These are phyloP conservation scores for Tenualosa thibaudeaui DNA, from an alignment of 2,797 vertebrate genomes.

Conservation along the genomic window DNA sequence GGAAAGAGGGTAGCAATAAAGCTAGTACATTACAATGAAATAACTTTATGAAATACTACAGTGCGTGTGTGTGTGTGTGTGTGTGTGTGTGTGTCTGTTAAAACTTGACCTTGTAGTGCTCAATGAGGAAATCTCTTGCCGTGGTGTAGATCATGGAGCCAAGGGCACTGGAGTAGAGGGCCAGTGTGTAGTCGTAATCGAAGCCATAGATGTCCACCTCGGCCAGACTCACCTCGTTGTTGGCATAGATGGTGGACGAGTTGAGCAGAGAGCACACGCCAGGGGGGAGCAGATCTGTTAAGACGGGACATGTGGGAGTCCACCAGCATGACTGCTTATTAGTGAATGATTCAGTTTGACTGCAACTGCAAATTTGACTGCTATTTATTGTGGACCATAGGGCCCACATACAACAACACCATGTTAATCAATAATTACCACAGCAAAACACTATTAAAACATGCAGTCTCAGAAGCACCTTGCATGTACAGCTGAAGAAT, in stretches of 20 bases:
- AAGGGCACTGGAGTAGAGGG: conserved; percentile 79
- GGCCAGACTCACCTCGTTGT: conserved; percentile 80
- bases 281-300: conserved; percentile 79
- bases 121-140: conserved; percentile 75
- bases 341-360: too few species aligned
- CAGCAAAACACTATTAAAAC: neutral
- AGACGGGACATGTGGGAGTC: neutral
- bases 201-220: conserved; percentile 87
- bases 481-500: neutral
- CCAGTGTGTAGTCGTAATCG: conserved; percentile 86
- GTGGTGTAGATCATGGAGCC: conserved; percentile 80
- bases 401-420: too few species aligned
- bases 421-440: neutral
- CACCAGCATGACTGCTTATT: neutral
- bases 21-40: neutral
- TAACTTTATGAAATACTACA: neutral
- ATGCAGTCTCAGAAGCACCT: neutral
- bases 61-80: neutral
- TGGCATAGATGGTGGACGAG: conserved; percentile 79
- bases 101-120: conserved; percentile 79
- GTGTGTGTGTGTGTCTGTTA: neutral
- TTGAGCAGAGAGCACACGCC: conserved; percentile 81
- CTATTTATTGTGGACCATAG: too few species aligned
- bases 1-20: neutral
- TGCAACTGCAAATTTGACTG: too few species aligned